Conservation (phyloP, 2,113 vertebrate genomes). For the Alexandromys fortis region DNA sequence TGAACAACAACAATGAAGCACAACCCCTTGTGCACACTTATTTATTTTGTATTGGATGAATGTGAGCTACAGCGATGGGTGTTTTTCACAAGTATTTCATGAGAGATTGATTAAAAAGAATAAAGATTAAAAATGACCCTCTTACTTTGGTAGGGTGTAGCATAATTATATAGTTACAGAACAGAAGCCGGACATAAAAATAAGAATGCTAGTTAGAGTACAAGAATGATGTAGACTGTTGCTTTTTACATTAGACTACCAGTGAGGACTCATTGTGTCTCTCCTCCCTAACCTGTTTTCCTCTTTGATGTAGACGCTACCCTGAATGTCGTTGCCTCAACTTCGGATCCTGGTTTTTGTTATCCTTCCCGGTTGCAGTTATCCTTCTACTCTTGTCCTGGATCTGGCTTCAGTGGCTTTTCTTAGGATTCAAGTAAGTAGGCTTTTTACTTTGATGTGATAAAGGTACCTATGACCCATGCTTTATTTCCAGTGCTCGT, state of each 20-base stretch:
- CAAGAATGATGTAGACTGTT: not conserved
- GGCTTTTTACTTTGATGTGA: not conserved
- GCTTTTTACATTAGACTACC: not conserved
- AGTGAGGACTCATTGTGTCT: not conserved
- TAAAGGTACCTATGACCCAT: not conserved
- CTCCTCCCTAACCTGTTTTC: not conserved
- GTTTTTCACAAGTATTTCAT: not conserved
- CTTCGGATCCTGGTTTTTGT: conserved; percentile 94
- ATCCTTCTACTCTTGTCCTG: conserved; percentile 91
- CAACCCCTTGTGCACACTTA: not conserved
- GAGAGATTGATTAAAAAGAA: not conserved
- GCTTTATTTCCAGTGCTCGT: not conserved
- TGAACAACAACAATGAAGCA: not conserved
- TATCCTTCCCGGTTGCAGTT: conserved; percentile 90
- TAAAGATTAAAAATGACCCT: not conserved
- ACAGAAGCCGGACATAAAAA: not conserved
- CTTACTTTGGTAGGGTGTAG: not conserved
- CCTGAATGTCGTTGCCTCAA: conserved; percentile 91
- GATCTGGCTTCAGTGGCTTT: conserved; percentile 95
- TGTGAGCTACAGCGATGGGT: not conserved
- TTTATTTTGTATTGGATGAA: not conserved
- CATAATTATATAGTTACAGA: not conserved
- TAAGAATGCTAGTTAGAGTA: not conserved
- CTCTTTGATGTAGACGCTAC: conserved; percentile 87
- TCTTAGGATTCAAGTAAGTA: conserved; percentile 94